These are phyloP conservation scores for Zoanthus sansibaricus DNA, from an alignment of 92 coral and sea anemone genomes.

Conservation along the genomic window DNA sequence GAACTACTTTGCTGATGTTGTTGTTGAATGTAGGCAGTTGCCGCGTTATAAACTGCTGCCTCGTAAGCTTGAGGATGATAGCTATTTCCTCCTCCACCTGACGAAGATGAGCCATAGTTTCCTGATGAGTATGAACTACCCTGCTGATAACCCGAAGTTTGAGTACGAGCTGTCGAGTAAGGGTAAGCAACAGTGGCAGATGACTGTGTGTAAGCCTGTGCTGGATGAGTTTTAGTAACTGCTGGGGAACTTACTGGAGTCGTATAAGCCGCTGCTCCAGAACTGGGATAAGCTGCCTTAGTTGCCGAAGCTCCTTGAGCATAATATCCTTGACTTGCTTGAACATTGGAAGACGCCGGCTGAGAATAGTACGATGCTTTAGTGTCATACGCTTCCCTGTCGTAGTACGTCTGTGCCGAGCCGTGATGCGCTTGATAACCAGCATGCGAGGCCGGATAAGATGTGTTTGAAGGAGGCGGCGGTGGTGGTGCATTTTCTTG, in stretches of 20 bases:
- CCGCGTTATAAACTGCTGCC: slow-evolving; percentile 98
- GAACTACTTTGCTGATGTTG: slow-evolving; percentile 86
- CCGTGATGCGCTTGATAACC: slow-evolving; percentile 88
- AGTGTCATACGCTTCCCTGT: slow-evolving; percentile 88
- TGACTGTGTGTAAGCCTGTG: slow-evolving; percentile 82
- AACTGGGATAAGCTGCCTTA: slow-evolving; percentile 84
- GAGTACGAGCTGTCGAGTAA: slow-evolving; percentile 87
- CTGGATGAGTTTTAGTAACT: slow-evolving; percentile 82
- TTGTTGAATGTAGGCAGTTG: slow-evolving; percentile 95
- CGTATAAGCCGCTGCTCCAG: slow-evolving; percentile 83
- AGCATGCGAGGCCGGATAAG: slow-evolving; percentile 81
- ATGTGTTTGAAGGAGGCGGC: slow-evolving; percentile 87
- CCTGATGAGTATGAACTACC: slow-evolving; percentile 83
- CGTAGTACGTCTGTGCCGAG: slow-evolving; percentile 86
- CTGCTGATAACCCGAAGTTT: slow-evolving; percentile 84
- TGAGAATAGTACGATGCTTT: slow-evolving; percentile 87
- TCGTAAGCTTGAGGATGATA: slow-evolving; percentile 98
- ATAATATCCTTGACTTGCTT: slow-evolving; percentile 90
- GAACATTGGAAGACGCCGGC: slow-evolving; percentile 85
- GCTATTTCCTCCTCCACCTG: slow-evolving; percentile 63
- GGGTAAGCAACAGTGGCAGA: slow-evolving; percentile 95
- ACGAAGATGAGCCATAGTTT: slow-evolving; percentile 82
- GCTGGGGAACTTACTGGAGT: slow-evolving; percentile 88
- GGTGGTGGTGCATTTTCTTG: slow-evolving; percentile 97
- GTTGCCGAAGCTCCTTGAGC: slow-evolving; percentile 88